phyloP scores from a whole-genome alignment of 1,140 invertebrate species.

The Calliphora vicina region DNA sequence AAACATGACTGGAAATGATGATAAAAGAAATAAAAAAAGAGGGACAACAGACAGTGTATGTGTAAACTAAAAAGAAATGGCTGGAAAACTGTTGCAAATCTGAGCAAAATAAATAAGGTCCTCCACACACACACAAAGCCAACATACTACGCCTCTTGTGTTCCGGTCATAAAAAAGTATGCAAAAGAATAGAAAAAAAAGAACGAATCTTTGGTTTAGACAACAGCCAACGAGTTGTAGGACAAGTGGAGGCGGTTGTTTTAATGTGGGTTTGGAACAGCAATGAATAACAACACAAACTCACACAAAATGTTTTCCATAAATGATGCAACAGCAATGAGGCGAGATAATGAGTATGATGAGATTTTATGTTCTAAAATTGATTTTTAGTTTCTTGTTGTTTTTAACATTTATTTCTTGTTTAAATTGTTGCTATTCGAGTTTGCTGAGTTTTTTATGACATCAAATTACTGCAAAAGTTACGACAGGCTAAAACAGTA shows the following conservation, averaged over 20 bases:
- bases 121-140: background rate
- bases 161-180: background rate
- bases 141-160: background rate
- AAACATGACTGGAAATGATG: background rate
- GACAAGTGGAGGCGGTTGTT: background rate
- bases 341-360: background rate
- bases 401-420: background rate
- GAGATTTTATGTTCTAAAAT: background rate
- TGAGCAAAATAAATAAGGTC: background rate
- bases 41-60: background rate
- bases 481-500: no score
- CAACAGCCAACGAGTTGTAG: background rate
- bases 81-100: background rate
- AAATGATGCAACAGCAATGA: conserved; percentile 5
- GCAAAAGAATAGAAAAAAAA: no score
- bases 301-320: background rate
- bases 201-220: background rate
- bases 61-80: background rate
- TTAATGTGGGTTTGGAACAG: background rate
- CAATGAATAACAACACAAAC: background rate
- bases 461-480: no score
- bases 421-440: no score
- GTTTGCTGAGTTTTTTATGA: no score
- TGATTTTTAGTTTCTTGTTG: background rate
- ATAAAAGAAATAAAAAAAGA: background rate